phyloP scores from a whole-genome alignment of 2,113 vertebrate species.

The Mastomys natalensis region DNA sequence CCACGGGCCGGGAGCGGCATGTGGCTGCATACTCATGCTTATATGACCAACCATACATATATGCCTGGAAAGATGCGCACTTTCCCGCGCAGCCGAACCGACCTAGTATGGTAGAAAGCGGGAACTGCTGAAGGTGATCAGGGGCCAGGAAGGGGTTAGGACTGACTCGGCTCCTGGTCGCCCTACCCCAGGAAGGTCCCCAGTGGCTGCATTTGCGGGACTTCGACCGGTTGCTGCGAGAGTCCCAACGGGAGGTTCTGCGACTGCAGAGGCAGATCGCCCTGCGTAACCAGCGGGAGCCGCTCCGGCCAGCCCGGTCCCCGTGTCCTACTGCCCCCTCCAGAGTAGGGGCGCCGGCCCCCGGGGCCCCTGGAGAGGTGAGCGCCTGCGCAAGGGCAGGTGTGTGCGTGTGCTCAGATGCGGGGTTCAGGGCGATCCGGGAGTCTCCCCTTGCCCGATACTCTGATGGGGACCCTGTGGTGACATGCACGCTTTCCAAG shows the following conservation, averaged over 20 bases:
- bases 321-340: not conserved
- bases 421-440: not conserved
- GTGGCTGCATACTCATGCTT: not conserved
- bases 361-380: constrained; percentile 79
- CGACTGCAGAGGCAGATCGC: constrained; percentile 97
- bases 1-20: not conserved
- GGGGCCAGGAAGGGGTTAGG: not conserved
- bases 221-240: constrained; percentile 93
- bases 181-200: constrained; percentile 80
- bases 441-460: not conserved
- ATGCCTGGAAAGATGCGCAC: not conserved
- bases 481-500: not conserved
- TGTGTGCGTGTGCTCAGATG: constrained; percentile 4
- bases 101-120: not conserved
- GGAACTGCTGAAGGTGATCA: not conserved
- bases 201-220: constrained; percentile 86
- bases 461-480: not conserved
- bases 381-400: constrained; percentile 53
- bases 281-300: constrained; percentile 87
- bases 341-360: constrained; percentile 55
- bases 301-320: constrained; percentile 43
- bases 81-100: not conserved
- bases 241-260: constrained; percentile 96
- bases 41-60: not conserved
- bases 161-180: not conserved